A percentile compares a stretch with the other conserved stretches of the same genome.
Evolutionary conservation across 2,888 invertebrate genomes (phyloP).

Genomic region (Trichogramma dendrolimi): DNA sequence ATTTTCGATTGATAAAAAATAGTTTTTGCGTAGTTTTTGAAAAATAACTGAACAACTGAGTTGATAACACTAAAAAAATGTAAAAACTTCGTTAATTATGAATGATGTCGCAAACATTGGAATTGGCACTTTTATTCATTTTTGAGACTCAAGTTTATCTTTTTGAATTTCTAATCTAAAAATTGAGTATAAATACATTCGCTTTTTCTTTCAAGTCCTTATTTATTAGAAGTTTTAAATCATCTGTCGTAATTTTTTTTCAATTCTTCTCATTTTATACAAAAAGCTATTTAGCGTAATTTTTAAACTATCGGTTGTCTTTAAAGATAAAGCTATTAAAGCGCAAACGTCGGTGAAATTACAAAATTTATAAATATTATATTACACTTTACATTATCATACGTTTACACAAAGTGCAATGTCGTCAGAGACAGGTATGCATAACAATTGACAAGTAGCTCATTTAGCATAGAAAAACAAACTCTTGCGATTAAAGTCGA

Average conservation of each 20-base stretch:
- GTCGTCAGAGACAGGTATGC: conserved; percentile 50
- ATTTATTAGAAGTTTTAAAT: conserved; percentile 28
- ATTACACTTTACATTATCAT: conserved; percentile 53
- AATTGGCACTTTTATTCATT: conserved; percentile 48
- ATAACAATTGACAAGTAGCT: conserved; percentile 45
- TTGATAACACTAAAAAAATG: background rate
- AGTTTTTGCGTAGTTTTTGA: too few species aligned
- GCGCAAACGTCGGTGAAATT: conserved; percentile 43
- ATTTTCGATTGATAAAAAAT: conserved; percentile 2
- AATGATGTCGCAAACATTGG: conserved; percentile 33
- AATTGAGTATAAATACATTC: conserved; percentile 29
- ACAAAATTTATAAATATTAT: conserved; percentile 52
- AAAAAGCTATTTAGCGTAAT: conserved; percentile 28
- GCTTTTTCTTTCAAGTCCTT: conserved; percentile 21
- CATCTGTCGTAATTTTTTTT: conserved; percentile 24
- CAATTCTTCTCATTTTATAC: conserved; percentile 19
- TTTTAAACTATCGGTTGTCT: conserved; percentile 25
- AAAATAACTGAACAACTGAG: background rate
- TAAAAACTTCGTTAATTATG: conserved; percentile 13
- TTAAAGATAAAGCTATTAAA: conserved; percentile 32
- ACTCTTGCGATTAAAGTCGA: conserved; percentile 36
- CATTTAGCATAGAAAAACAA: conserved; percentile 43
- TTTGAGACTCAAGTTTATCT: conserved; percentile 34
- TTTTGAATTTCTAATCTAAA: conserved; percentile 28
- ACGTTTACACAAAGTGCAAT: conserved; percentile 50